Evolutionary conservation across 2,888 invertebrate species (phyloP).

Genomic region (Eristalinus sepulchralis): DNA sequence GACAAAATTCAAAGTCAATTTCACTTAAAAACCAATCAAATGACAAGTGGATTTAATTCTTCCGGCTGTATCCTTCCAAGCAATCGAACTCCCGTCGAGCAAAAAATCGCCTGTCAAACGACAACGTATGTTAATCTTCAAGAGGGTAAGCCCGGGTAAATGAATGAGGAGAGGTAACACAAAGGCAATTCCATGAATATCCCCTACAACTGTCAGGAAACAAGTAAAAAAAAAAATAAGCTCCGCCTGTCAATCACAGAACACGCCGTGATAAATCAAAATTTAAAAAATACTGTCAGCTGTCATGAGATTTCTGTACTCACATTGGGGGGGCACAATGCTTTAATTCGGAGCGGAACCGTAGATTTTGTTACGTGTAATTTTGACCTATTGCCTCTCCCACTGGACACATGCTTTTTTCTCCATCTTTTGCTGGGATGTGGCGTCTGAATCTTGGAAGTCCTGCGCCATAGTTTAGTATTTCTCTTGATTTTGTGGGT

Average conservation of each 20-base stretch:
- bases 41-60: no score
- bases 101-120: background rate
- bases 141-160: background rate
- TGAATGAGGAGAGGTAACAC: background rate
- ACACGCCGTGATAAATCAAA: constrained; percentile 10
- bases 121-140: background rate
- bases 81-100: background rate
- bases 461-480: background rate
- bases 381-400: background rate
- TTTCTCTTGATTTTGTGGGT: background rate
- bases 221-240: background rate
- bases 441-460: background rate
- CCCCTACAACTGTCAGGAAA: background rate
- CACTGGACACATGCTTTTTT: background rate
- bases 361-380: background rate
- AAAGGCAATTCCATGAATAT: constrained; percentile 8
- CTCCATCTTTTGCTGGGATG: background rate
- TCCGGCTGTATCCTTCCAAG: background rate
- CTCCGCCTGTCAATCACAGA: constrained; percentile 9
- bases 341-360: background rate
- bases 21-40: no score
- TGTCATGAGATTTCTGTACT: background rate
- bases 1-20: background rate
- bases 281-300: constrained; percentile 7
- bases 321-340: background rate